Evolutionary conservation across 2,797 vertebrate genomes (phyloP), one percentile per base, ranked within the genome.

Genomic region (Agapornis canus): DNA sequence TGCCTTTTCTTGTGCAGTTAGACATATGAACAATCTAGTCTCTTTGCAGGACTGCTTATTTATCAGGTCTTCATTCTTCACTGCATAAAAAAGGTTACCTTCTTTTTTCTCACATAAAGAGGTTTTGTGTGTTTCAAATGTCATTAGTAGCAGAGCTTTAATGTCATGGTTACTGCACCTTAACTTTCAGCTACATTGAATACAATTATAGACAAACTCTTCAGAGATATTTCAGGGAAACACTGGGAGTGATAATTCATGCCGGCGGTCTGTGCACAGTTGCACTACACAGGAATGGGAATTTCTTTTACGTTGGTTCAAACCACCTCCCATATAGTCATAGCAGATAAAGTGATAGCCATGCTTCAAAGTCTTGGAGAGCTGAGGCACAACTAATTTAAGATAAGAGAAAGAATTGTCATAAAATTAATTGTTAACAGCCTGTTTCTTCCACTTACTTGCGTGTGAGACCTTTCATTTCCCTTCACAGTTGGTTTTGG

Each of bases 151-250:
- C 85, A 77, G 95, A 96, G 72, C 73, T 88, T 97, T 94, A 93
- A 93, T 95, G 91, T 94, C 97, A 89, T 96, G 88, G 95, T 97
- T 97, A 93, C 90, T 90, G 52, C 95, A 94, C 94, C 92, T 96
- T 95, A 84, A 86, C 93, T 94, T 97, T 89, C 94, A 95, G 94
- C 90, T 95, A 94, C 93, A 65, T 95, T 96, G 86, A 83, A 94
- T 95, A 87, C 89, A 83, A 81, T 96, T 97, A 94, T 45, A 95
- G 95, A 90, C 60, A 91, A 95, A 81, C 69, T 97, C 92, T 94
- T 84, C 95, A 91, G 83, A 95, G 86, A 80, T 54, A 85, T 98
- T 97, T 97, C 90, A 87, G 94, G 92, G 95, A 96, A 97, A 87
- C 95, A 87, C 78, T 97, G 95, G 90, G 78, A 91, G 96, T 78